Base-by-base conservation (phyloP, 2,888 invertebrate species). In the Idaea biselata region DNA sequence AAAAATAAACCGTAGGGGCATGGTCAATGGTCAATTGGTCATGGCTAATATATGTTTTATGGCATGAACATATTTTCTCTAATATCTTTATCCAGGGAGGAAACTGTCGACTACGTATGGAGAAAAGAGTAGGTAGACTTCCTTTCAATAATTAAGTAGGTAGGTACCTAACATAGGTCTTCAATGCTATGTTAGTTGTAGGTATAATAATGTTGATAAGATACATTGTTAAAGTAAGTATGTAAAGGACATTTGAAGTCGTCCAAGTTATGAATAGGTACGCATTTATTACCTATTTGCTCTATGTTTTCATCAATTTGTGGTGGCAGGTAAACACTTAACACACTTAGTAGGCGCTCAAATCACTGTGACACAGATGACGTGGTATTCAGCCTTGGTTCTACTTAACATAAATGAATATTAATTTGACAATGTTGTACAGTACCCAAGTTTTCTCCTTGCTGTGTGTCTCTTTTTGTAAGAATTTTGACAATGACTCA, bases 351-450 rank as follows among this genome's bases (percentile, higher is more conserved):
- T 71, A 73, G 72, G 68, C 73, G 72, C 77, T 77, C 73, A 78
- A 79, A 80, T 78, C 76, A 71, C 72, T 74, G 67, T 75, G 74
- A 71, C 75, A 72, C 69, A 69, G 65, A 73, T 79, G 79, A 80
- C 77, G 76, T 75, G 72, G 76, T 70, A 72, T 75, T 68, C 76
- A 82, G 76, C 82, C 81, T 81, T 83, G 82, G 76, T 73, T 70
- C 69, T 71, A 77, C 71, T 81, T 80, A 81, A 75, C 76, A 82
- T 81, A 79, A 74, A 82, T 84, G 79, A 83, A 83, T 84, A 84
- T 82, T 82, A 77, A 81, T 72, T 71, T 72, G 75, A 79, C 73
- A 78, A 78, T 73, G 73, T 67, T 72, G 63, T 60, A 65, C 65
- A 66, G 56, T 68, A 67, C 64, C 70, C 72, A 74, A 70, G 69